These are phyloP conservation scores for Cephus cinctus DNA, from an alignment of 1,140 invertebrate species.

Conservation along the genomic window DNA sequence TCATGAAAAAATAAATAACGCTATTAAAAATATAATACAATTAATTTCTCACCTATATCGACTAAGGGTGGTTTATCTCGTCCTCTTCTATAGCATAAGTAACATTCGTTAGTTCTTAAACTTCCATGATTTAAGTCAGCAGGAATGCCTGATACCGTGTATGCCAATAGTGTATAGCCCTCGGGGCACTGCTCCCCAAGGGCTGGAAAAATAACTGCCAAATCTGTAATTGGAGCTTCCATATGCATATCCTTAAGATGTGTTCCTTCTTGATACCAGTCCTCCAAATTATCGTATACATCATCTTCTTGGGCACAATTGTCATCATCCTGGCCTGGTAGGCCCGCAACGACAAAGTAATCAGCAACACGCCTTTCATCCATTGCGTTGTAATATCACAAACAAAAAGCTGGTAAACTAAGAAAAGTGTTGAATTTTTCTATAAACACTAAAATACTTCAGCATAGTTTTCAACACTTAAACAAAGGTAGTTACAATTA, in stretches of 20 bases:
- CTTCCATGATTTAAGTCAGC: constrained; percentile 98
- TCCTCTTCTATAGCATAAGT: constrained; percentile 87
- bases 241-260: constrained; percentile 71
- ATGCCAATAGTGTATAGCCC: constrained; percentile 79
- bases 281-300: constrained; percentile 68
- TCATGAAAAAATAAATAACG: constrained; percentile 1
- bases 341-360: constrained; percentile 97
- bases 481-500: background rate
- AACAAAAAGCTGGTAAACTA: background rate
- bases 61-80: constrained; percentile 94
- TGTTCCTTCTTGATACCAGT: constrained; percentile 74
- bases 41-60: constrained; percentile 81
- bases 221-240: constrained; percentile 92
- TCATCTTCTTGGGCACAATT: constrained; percentile 33
- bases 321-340: constrained; percentile 69
- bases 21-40: background rate
- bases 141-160: constrained; percentile 80
- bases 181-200: constrained; percentile 82
- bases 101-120: constrained; percentile 88
- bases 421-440: background rate
- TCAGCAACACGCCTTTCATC: constrained; percentile 83
- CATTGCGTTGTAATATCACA: constrained; percentile 55
- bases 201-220: constrained; percentile 87
- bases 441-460: background rate
- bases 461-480: background rate